Conservation (phyloP, 2,888 invertebrate species). For the Candidula unifasciata region DNA sequence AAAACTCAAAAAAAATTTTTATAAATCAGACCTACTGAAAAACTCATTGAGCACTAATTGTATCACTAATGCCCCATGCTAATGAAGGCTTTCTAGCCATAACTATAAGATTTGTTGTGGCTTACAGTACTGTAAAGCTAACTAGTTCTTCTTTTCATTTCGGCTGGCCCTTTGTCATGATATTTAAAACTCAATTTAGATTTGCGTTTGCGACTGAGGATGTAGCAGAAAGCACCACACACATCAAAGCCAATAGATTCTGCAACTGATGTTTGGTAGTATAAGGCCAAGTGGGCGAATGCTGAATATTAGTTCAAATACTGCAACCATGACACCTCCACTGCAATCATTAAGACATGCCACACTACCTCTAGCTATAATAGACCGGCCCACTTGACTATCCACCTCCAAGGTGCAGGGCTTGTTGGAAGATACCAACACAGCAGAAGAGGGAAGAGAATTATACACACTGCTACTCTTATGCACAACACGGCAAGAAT, state of each 20-base stretch:
- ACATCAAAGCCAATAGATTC: neutral
- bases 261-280: neutral
- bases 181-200: no score
- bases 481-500: constrained; percentile 54
- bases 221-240: neutral
- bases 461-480: constrained; percentile 64
- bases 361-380: constrained; percentile 57
- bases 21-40: no score
- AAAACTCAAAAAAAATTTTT: no score
- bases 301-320: neutral
- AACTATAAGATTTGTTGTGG: no score
- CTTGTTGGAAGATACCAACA: constrained; percentile 53
- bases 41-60: no score
- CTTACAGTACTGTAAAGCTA: no score
- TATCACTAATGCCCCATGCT: no score
- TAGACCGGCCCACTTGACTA: constrained; percentile 58
- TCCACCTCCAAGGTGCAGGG: constrained; percentile 63
- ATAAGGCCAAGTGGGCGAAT: neutral
- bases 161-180: no score
- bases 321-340: neutral
- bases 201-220: no score
- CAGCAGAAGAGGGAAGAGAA: constrained; percentile 57
- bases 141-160: no score
- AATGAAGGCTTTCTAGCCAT: no score
- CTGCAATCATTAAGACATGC: constrained; percentile 31